These are phyloP conservation scores for Allophyes oxyacanthae DNA, from an alignment of 2,888 invertebrate species.

Conservation along the genomic window DNA sequence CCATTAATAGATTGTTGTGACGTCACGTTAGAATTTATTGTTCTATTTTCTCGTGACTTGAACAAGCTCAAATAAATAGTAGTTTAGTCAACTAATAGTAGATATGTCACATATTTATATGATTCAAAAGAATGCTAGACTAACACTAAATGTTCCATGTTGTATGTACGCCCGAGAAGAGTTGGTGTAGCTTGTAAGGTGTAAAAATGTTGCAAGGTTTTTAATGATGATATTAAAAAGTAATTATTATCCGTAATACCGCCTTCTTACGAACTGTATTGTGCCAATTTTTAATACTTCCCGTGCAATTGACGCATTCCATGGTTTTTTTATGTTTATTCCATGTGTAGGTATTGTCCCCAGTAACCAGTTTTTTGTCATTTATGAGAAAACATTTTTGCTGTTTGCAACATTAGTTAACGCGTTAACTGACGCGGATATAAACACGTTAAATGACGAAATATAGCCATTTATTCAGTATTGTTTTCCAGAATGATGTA, in stretches of 20 bases:
- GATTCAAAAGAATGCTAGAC: conserved; percentile 54
- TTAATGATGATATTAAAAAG: conserved; percentile 58
- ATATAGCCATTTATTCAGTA: conserved; percentile 15
- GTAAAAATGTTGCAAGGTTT: conserved; percentile 76
- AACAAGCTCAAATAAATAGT: neutral
- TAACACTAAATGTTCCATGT: conserved; percentile 71
- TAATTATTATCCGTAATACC: conserved; percentile 61
- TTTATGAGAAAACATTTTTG: conserved; percentile 1
- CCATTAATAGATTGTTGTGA: neutral
- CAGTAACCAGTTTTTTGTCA: conserved; percentile 6
- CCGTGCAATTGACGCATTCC: conserved; percentile 70
- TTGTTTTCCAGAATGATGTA: conserved; percentile 19
- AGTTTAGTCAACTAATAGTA: conserved; percentile 27
- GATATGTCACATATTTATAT: conserved; percentile 33
- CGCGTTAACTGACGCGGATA: neutral
- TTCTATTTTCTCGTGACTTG: conserved; percentile 1
- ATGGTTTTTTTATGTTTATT: conserved; percentile 45
- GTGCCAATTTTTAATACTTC: conserved; percentile 76
- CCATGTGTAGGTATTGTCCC: conserved; percentile 43
- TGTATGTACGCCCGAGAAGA: conserved; percentile 69
- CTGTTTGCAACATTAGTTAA: conserved; percentile 16
- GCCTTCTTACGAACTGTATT: conserved; percentile 72
- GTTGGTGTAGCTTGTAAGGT: conserved; percentile 71
- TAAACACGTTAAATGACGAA: conserved; percentile 10
- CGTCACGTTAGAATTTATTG: neutral